Percentiles rank a stretch among this genome's conserved stretches.
Evolutionary conservation across 1,140 invertebrate species (phyloP).

Genomic region (Drosophila varians): DNA sequence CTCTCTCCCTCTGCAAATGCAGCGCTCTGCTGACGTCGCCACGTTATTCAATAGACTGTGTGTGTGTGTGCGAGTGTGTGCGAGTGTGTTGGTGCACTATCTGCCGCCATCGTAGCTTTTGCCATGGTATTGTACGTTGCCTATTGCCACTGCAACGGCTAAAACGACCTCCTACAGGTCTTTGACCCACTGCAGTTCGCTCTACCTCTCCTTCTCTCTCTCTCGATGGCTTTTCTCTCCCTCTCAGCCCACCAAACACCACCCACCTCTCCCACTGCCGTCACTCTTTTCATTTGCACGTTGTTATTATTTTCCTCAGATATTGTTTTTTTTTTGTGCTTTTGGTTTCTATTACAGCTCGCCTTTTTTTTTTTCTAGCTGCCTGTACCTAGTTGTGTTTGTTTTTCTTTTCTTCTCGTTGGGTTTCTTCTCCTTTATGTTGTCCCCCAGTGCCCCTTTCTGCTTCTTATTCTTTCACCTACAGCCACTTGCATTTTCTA

Average conservation of each 20-base stretch:
- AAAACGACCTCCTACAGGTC: constrained; percentile 83
- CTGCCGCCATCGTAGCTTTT: constrained; percentile 65
- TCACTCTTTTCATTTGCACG: constrained; percentile 63
- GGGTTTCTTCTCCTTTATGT: not conserved
- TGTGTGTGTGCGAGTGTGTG: constrained; percentile 21
- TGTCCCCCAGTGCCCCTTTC: not conserved
- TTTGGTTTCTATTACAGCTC: constrained; percentile 10
- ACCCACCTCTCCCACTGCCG: not conserved
- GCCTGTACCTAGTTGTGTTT: constrained; percentile 16
- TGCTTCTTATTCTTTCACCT: not conserved
- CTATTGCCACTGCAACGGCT: constrained; percentile 81
- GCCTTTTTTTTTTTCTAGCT: constrained; percentile 14
- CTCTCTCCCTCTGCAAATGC: constrained; percentile 41
- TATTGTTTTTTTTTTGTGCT: constrained; percentile 18
- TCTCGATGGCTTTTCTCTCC: not conserved
- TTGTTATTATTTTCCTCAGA: constrained; percentile 63
- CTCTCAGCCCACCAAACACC: not conserved
- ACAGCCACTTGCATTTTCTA: constrained; percentile 63
- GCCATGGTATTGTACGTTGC: constrained; percentile 81
- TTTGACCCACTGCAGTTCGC: constrained; percentile 75
- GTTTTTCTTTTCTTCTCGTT: constrained; percentile 34
- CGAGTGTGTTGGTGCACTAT: constrained; percentile 52
- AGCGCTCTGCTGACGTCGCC: constrained; percentile 47
- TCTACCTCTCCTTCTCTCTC: constrained; percentile 3
- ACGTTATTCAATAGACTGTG: constrained; percentile 68